phyloP scores from a whole-genome alignment of 2,888 invertebrate species.

The Autographa gamma region DNA sequence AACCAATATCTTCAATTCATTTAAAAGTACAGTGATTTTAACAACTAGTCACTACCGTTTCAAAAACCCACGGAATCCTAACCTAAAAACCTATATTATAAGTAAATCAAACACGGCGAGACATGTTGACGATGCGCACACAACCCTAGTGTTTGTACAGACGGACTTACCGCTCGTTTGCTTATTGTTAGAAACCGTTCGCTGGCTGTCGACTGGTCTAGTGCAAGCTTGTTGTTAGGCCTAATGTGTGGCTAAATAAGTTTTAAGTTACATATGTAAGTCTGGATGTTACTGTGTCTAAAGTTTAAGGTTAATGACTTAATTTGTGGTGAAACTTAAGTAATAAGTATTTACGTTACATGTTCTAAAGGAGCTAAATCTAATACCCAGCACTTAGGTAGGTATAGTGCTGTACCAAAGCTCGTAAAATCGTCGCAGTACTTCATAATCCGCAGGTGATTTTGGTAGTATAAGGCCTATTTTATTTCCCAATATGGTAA shows the following conservation, averaged over 20 bases:
- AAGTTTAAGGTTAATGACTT: too few species aligned
- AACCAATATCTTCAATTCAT: background rate
- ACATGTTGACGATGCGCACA: constrained; percentile 36
- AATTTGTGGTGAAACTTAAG: background rate
- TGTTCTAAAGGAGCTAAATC: too few species aligned
- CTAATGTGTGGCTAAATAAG: background rate
- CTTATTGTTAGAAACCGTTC: constrained; percentile 64
- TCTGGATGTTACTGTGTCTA: too few species aligned
- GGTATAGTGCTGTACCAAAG: too few species aligned
- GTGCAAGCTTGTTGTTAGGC: constrained; percentile 11
- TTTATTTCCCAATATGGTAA: too few species aligned
- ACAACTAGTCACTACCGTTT: background rate
- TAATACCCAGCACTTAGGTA: too few species aligned
- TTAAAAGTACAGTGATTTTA: background rate
- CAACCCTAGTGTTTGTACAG: constrained; percentile 44
- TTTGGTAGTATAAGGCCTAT: too few species aligned
- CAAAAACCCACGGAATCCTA: constrained; percentile 16
- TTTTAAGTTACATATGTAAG: background rate
- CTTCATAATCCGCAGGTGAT: too few species aligned
- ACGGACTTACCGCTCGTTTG: constrained; percentile 61
- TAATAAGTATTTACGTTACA: background rate
- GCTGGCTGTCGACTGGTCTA: constrained; percentile 18
- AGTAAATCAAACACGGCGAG: constrained; percentile 40
- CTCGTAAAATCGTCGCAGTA: too few species aligned
- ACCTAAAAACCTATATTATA: constrained; percentile 54